A percentile compares a stretch with the other conserved stretches of the same genome.
Evolutionary conservation across 2,888 invertebrate species (phyloP).

Genomic region (Dermolepida albohirtum): DNA sequence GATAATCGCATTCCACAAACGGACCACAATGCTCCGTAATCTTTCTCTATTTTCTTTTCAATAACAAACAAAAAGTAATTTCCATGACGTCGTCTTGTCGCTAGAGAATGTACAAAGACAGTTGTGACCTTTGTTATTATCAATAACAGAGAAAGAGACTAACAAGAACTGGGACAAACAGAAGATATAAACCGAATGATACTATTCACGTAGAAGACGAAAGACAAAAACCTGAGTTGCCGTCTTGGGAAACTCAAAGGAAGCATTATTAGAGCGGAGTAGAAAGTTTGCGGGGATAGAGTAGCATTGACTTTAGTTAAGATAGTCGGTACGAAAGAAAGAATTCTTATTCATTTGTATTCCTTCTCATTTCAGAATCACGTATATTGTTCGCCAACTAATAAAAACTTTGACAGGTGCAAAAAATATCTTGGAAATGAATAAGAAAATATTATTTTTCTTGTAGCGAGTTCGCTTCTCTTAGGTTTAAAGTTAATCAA

Average conservation of each 20-base stretch:
- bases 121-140: constrained; percentile 26
- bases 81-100: constrained; percentile 17
- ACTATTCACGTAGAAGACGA: constrained; percentile 2
- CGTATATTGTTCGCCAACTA: constrained; percentile 14
- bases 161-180: constrained; percentile 27
- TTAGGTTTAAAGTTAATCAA: too few species aligned
- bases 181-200: constrained; percentile 33
- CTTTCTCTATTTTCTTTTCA: constrained; percentile 20
- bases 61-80: constrained; percentile 19
- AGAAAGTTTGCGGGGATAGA: constrained; percentile 27
- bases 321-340: constrained; percentile 4
- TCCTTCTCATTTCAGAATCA: constrained; percentile 8
- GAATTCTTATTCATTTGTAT: constrained; percentile 19
- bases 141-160: constrained; percentile 11
- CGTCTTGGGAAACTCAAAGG: constrained; percentile 26
- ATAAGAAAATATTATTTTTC: too few species aligned
- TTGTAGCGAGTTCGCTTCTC: too few species aligned
- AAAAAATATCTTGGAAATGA: too few species aligned
- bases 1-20: constrained; percentile 15
- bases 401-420: too few species aligned
- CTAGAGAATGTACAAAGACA: constrained; percentile 11
- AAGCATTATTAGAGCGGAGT: constrained; percentile 21
- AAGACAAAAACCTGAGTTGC: constrained; percentile 22
- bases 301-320: constrained; percentile 8
- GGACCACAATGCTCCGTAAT: constrained; percentile 8